Evolutionary conservation across 2,888 invertebrate species (phyloP), one percentile per base, ranked within the genome.

Genomic region (Colostygia pectinataria): DNA sequence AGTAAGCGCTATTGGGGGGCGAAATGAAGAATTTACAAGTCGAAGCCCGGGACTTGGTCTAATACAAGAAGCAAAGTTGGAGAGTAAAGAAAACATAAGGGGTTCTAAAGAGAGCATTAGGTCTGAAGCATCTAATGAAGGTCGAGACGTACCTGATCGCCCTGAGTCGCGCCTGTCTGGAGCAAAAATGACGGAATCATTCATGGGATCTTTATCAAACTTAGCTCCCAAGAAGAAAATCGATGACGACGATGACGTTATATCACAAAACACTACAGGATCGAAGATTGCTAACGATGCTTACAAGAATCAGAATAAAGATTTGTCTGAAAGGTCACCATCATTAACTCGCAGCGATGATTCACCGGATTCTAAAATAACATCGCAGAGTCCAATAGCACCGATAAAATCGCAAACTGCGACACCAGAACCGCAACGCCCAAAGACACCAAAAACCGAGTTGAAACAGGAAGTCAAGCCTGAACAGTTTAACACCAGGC

Each of bases 151-250:
- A 25, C 53, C 68, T 12, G 87, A 90, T 1, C 80, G 91, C 12
- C 83, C 90, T 5, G 90, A 90, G 61, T 90, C 90, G 13, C 79
- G 90, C n/a, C 57, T 91, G 9, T 74, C 84, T 24, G 86, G 80
- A 10, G 83, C 88, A 7, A 90, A 84, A 77, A 90, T 91, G 90
- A 80, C 88, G 13, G 91, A 90, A 59, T 91, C 90, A 4, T 82
- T 90, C 55, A 86, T 90, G 47, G 89, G 90, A 15, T 77, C 82
- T 24, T 55, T 90, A 49, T 80, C 90, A 33, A 78, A 73, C 25
- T 55, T 79, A 41, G 68, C 71, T 12, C 71, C 74, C 13, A 85
- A 83, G 63, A 84, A 85, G 61, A 84, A 80, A 55, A 34, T 63
- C 28, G 90, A 90, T 43, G 90, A 91, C 55, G 83, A 91, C 54